A percentile compares a stretch with the other conserved stretches of the same genome.
phyloP scores from a whole-genome alignment of 37 sponge, comb jelly and placozoan genomes.

The Lycopodina hypogea region DNA sequence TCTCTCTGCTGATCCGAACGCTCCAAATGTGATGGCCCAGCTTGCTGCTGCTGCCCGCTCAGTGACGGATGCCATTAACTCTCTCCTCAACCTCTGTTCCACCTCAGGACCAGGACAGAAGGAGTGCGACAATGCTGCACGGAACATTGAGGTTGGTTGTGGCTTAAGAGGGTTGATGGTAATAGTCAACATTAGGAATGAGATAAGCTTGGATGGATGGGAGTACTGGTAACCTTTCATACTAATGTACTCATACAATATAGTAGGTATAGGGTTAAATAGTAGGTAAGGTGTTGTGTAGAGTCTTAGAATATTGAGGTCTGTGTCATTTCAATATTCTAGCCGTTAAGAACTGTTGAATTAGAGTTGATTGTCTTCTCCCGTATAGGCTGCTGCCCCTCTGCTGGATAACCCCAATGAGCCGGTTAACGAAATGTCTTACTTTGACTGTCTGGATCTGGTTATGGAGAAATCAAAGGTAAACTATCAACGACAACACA shows the following conservation, averaged over 20 bases:
- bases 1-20: slow-evolving; percentile 91
- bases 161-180: no score
- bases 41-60: slow-evolving; percentile 84
- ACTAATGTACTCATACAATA: no score
- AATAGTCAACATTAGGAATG: no score
- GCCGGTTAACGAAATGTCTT: slow-evolving; percentile 86
- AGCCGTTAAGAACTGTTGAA: no score
- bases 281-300: no score
- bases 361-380: no score
- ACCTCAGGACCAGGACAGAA: slow-evolving; percentile 92
- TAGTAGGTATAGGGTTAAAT: no score
- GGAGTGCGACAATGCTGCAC: slow-evolving; percentile 96
- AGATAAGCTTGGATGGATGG: no score
- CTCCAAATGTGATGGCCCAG: slow-evolving; percentile 94
- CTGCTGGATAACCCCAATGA: slow-evolving; percentile 86
- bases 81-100: slow-evolving; percentile 88
- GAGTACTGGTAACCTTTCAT: no score
- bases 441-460: slow-evolving; percentile 94
- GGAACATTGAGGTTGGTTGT: slow-evolving; percentile 84
- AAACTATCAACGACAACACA: neutral
- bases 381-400: slow-evolving; percentile 59
- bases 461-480: slow-evolving; percentile 86
- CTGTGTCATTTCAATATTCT: no score
- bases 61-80: slow-evolving; percentile 97
- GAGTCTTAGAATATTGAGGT: no score